Conservation (phyloP, 2,113 vertebrate species). For the Addax nasomaculatus region DNA sequence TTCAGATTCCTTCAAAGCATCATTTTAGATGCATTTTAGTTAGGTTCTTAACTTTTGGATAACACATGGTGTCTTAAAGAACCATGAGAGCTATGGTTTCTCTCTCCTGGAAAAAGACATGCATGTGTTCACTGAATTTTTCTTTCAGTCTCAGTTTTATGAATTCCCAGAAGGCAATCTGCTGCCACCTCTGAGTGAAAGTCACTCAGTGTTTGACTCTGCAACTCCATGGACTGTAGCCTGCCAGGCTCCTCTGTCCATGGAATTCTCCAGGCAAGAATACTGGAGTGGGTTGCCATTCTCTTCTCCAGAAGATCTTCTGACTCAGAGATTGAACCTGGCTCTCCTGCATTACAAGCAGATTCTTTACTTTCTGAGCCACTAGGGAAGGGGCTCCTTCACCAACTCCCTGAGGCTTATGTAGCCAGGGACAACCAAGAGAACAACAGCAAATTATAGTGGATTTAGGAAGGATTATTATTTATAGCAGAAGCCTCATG, state of each 20-base stretch:
- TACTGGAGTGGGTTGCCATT: background rate
- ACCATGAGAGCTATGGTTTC: background rate
- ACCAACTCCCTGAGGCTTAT: background rate
- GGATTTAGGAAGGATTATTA: background rate
- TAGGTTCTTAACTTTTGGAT: background rate
- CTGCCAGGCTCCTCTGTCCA: background rate
- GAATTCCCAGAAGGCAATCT: background rate
- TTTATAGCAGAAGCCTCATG: background rate
- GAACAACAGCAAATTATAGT: background rate
- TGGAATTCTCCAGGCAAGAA: background rate
- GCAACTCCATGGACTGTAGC: background rate
- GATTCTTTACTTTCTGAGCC: background rate
- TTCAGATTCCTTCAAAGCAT: background rate
- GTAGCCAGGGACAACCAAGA: background rate
- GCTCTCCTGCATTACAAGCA: background rate
- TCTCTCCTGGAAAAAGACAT: background rate
- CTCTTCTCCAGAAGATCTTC: background rate
- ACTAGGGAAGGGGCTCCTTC: background rate
- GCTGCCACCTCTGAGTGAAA: background rate
- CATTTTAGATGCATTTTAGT: background rate
- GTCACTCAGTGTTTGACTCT: background rate
- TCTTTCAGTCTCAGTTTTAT: background rate
- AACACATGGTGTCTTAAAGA: background rate
- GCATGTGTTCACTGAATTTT: background rate
- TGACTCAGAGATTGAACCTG: background rate